Evolutionary conservation across 1,140 invertebrate genomes (phyloP).

Genomic region (Lethocerus indicus): DNA sequence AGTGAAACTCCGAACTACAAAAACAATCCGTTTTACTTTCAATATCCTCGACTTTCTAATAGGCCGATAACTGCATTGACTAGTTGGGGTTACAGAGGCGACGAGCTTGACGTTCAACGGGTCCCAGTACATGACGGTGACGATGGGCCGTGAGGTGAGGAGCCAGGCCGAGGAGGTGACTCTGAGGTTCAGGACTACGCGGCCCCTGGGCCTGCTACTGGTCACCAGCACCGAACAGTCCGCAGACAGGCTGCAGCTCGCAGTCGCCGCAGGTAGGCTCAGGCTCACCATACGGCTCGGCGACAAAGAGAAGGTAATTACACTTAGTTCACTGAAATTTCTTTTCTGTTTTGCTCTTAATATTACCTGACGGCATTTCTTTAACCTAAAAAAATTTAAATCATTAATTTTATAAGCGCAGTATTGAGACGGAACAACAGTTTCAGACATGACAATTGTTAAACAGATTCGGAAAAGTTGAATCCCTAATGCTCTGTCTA

Average conservation of each 20-base stretch:
- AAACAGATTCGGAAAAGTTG: no score
- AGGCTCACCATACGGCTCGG: constrained; percentile 65
- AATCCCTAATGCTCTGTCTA: no score
- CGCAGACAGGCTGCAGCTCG: constrained; percentile 64
- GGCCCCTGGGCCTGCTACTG: constrained; percentile 52
- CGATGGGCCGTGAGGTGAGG: constrained; percentile 57
- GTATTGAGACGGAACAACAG: no score
- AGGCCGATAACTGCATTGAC: no score
- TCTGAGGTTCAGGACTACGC: constrained; percentile 70
- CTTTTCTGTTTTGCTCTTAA: no score
- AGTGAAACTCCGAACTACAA: no score
- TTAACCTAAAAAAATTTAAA: no score
- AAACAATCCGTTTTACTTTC: no score
- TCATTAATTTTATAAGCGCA: no score
- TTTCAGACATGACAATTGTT: no score
- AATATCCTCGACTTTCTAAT: no score
- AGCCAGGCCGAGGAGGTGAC: constrained; percentile 86
- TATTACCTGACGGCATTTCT: no score
- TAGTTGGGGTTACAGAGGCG: constrained; percentile 52
- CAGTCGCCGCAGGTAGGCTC: constrained; percentile 61
- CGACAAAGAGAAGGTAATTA: constrained; percentile 62
- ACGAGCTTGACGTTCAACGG: constrained; percentile 78
- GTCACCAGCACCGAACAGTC: constrained; percentile 58
- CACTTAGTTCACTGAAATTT: background rate
- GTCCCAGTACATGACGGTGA: constrained; percentile 65